Evolutionary conservation across 2,888 invertebrate genomes (phyloP), one percentile per base, ranked within the genome.

Genomic region (Andrena dorsata): DNA sequence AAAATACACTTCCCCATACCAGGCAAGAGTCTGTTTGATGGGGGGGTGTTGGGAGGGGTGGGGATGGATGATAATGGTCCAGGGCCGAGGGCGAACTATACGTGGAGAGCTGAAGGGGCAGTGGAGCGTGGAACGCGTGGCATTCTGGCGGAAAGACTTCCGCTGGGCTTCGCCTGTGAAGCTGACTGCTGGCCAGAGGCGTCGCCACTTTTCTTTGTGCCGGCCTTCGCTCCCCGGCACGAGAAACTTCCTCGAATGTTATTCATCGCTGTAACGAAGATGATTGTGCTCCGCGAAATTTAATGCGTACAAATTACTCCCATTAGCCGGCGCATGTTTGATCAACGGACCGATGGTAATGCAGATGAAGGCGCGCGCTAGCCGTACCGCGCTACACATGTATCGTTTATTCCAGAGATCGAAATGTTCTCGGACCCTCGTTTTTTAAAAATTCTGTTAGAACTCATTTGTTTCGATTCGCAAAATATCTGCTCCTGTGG

Each of bases 101-200:
- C 61, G 69, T 73, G 41, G 49, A 71, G 65, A 70, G 66, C 69
- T 74, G 20, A 76, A 75, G 79, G 75, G 32, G 77, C 88, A 88
- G 64, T 74, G 79, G 68, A 80, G 87, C 85, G 82, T 90, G 61
- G 61, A 65, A 80, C 72, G 71, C 72, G 80, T 78, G 63, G 66
- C 56, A 77, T 88, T 87, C 75, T 88, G 76, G 70, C 75, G 82
- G 76, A 86, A 82, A 84, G 72, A 80, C 60, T 76, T 78, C 61
- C 69, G 20, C 56, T 41, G 60, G 28, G 65, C 61, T 80, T 70
- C 72, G 81, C 64, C 35, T 56, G 72, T 56, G 80, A 75, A 80
- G 66, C 68, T 76, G 85, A 81, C 80, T 79, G 35, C 53, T 73
- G 61, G 80, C 84, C 80, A 77, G 76, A 77, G 79, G 79, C 86